These are phyloP conservation scores for Gambusia holbrooki DNA, from an alignment of 2,113 vertebrate genomes.

Conservation along the genomic window DNA sequence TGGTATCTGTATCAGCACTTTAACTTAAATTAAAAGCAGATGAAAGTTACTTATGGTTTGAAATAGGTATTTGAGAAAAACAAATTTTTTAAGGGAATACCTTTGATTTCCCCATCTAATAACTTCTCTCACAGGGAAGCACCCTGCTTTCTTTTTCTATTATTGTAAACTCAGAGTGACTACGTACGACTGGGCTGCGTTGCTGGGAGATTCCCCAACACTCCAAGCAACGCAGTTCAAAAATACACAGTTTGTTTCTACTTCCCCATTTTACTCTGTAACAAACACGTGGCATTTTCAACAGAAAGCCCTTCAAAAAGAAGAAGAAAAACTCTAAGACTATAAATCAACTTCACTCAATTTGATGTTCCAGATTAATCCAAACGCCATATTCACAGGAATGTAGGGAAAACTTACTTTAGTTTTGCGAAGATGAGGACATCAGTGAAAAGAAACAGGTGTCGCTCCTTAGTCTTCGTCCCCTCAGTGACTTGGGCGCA, in stretches of 20 bases:
- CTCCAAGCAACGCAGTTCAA: neutral
- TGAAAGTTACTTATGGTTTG: neutral
- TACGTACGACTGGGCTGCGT: neutral
- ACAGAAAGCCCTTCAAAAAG: neutral
- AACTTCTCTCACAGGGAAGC: slow-evolving; percentile 38
- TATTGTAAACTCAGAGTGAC: neutral
- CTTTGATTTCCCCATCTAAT: slow-evolving; percentile 9
- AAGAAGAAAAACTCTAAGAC: neutral
- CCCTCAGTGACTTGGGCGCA: slow-evolving; percentile 71
- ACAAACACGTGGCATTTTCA: neutral
- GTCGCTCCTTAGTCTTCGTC: slow-evolving; percentile 70
- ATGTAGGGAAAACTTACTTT: slow-evolving; percentile 62
- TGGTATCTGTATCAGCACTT: neutral
- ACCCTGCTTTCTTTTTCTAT: slow-evolving; percentile 30
- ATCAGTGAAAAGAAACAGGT: slow-evolving; percentile 79
- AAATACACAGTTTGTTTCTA: slow-evolving; percentile 42
- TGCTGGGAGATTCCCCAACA: slow-evolving; percentile 60
- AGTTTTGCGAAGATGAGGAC: slow-evolving; percentile 76
- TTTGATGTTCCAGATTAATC: neutral
- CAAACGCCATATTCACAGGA: neutral
- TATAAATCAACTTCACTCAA: neutral
- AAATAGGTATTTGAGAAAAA: neutral
- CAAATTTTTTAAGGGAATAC: neutral
- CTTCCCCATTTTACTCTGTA: slow-evolving; percentile 66
- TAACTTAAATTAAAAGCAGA: neutral